Base-by-base conservation (phyloP, 2,888 invertebrate genomes). In the Microplitis manilae region DNA sequence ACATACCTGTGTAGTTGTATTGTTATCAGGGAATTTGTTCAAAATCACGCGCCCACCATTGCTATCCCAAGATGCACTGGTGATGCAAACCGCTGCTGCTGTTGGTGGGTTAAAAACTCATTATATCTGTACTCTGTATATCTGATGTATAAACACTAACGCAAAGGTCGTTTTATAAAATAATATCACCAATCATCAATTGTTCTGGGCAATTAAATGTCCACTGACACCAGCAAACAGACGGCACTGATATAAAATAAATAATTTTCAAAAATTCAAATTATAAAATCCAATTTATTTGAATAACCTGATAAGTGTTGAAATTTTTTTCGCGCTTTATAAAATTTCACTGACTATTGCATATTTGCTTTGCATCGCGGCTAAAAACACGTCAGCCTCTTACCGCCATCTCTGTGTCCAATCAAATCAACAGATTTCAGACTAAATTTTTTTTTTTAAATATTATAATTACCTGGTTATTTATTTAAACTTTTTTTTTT, bases 21-120 rank as follows among this genome's bases (percentile, higher is more conserved):
- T 82, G 83, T 85, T 85, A 85, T 83, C 85, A 85, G 84, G 85
- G 50, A 87, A 88, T 87, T 89, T 90, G 90, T 91, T 91, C 90
- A 91, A 91, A 91, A 91, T 90, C 90, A 91, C 91, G 91, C 91
- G 91, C 91, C 90, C 90, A 90, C 90, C 90, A 90, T 91, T 90
- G 86, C 87, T 86, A 84, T 86, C 87, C 89, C 90, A 89, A 82
- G 86, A 83, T 90, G 86, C 89, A 87, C 13, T 50, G 50, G 50
- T 30, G 5, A 82, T 84, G 84, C 85, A 86, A 83, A 79, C 80
- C 81, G 81, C 80, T 80, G 85, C 85, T 86, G 89, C 87, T 84
- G 86, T 87, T 88, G 85, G 85, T 81, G 83, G 82, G 81, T 82
- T 85, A 84, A 75, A 59, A 13, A 13, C 8, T 30, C 30, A 30